Evolutionary conservation across 64 coral and sea anemone species (phyloP).

Genomic region (Montipora foliosa): DNA sequence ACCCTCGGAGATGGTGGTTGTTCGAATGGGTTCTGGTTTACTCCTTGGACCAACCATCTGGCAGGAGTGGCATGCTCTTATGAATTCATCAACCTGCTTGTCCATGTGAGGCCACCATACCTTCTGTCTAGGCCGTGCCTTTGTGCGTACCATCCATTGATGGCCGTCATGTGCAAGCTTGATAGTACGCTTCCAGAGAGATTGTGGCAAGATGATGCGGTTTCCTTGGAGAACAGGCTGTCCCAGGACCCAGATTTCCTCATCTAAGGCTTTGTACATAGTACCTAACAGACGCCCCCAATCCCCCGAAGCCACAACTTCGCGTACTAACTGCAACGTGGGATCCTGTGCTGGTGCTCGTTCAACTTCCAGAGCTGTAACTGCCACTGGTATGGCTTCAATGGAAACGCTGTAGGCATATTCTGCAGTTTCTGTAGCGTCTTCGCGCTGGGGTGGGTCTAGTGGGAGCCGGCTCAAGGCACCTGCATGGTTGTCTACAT

Average conservation of each 20-base stretch:
- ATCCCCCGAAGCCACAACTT: not conserved
- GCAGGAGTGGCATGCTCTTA: slow-evolving; percentile 36
- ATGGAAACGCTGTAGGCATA: slow-evolving; percentile 39
- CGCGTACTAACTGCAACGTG: slow-evolving; percentile 6
- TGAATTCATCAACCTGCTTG: slow-evolving; percentile 2
- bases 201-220: no score
- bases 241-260: no score
- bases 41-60: slow-evolving; percentile 36
- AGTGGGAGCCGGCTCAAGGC: slow-evolving; percentile 20
- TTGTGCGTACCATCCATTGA: not conserved
- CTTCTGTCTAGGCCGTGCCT: not conserved
- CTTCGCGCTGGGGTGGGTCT: not conserved
- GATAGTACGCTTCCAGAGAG: no score
- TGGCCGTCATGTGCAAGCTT: not conserved
- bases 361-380: not conserved
- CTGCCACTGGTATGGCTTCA: not conserved
- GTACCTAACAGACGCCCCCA: slow-evolving; percentile 16
- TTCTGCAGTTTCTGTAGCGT: not conserved
- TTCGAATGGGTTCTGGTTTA: slow-evolving; percentile 33
- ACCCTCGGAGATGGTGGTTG: not conserved
- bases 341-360: not conserved
- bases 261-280: no score
- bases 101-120: slow-evolving; percentile 19
- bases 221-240: slow-evolving; percentile 7
- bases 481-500: slow-evolving; percentile 12